Evolutionary conservation across 2,797 vertebrate species (phyloP).

Genomic region (Crenichthys baileyi): DNA sequence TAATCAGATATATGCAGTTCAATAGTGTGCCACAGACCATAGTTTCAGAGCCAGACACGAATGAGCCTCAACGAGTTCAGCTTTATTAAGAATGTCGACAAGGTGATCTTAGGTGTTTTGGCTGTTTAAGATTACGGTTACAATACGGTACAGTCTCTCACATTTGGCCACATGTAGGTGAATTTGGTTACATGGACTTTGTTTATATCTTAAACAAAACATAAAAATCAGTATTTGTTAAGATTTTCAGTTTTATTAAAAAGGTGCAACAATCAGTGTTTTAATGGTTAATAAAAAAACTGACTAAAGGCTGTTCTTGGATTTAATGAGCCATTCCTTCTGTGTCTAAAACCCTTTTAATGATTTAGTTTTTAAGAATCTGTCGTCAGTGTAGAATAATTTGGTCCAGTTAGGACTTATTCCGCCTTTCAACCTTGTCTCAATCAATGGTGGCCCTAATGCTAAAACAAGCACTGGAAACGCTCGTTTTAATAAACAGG

Average conservation of each 20-base stretch:
- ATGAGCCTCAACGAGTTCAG: not conserved
- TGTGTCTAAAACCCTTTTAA: too few species aligned
- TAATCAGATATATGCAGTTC: not conserved
- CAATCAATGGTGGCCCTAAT: not conserved
- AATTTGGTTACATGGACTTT: not conserved
- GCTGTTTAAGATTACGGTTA: not conserved
- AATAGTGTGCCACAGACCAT: not conserved
- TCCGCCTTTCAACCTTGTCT: not conserved
- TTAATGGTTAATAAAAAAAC: not conserved
- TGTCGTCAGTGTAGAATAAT: not conserved
- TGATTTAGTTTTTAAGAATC: not conserved
- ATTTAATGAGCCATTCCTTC: too few species aligned
- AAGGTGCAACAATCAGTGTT: not conserved
- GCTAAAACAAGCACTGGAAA: not conserved
- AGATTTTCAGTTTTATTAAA: not conserved
- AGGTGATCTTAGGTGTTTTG: not conserved
- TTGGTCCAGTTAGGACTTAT: not conserved
- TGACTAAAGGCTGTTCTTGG: too few species aligned
- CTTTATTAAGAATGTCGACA: not conserved
- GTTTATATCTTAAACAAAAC: not conserved
- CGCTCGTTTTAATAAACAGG: not conserved
- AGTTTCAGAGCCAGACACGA: not conserved
- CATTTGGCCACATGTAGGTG: not conserved
- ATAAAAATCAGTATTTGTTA: too few species aligned
- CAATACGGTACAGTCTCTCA: too few species aligned